These are phyloP conservation scores for Leptopilina myrica DNA, from an alignment of 2,888 invertebrate genomes.

Conservation along the genomic window DNA sequence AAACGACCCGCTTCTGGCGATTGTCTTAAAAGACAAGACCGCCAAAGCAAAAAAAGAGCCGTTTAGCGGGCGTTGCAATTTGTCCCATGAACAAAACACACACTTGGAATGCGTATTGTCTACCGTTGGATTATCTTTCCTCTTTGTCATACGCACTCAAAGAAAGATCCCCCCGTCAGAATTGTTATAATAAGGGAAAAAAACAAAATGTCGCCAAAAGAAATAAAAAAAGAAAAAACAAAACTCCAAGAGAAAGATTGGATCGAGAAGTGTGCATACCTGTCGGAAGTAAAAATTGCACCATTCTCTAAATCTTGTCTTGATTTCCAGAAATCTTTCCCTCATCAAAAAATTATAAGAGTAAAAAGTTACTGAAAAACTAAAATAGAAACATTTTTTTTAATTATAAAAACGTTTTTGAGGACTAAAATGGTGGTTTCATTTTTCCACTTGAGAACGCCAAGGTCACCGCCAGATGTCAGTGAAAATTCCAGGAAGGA, in stretches of 20 bases:
- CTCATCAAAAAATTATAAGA: too few species aligned
- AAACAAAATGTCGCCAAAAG: neutral
- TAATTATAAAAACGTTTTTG: too few species aligned
- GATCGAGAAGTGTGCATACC: slow-evolving; percentile 7
- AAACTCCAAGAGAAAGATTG: neutral
- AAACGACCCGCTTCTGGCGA: slow-evolving; percentile 48
- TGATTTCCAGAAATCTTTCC: too few species aligned
- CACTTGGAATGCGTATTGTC: slow-evolving; percentile 73
- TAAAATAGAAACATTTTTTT: too few species aligned
- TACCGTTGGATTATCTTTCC: slow-evolving; percentile 60
- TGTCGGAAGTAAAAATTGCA: slow-evolving; percentile 18
- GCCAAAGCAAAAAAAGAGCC: slow-evolving; percentile 67
- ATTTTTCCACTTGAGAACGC: too few species aligned
- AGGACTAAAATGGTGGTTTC: too few species aligned
- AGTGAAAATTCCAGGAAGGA: too few species aligned
- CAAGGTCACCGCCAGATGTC: too few species aligned
- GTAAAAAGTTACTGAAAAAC: too few species aligned
- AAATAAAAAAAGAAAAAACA: neutral
- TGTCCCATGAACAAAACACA: slow-evolving; percentile 73
- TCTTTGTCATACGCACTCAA: slow-evolving; percentile 34
- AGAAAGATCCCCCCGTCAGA: slow-evolving; percentile 35
- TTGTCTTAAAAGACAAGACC: slow-evolving; percentile 59
- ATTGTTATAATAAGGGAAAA: slow-evolving; percentile 42
- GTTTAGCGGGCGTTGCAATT: slow-evolving; percentile 74
- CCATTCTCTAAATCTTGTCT: neutral